Conservation (phyloP, 2,888 invertebrate species). For the Lobophora halterata region DNA sequence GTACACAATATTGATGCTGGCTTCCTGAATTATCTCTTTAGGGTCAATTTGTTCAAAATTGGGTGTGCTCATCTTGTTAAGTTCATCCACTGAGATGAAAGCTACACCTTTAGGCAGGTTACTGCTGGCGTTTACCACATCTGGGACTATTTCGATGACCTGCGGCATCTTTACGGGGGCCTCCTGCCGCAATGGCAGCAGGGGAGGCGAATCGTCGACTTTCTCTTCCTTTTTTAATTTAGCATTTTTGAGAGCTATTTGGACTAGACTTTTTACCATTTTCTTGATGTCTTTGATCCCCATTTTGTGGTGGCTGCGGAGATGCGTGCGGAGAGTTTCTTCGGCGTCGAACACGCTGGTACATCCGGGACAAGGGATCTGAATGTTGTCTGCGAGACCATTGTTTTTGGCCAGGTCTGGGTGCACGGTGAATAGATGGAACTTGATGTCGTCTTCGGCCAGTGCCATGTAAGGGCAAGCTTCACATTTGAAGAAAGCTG, state of each 20-base stretch:
- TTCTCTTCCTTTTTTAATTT: conserved; percentile 65
- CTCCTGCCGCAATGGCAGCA: conserved; percentile 39
- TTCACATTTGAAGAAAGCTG: conserved; percentile 77
- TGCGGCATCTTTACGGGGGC: conserved; percentile 64
- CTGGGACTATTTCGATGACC: conserved; percentile 72
- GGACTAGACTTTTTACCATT: conserved; percentile 79
- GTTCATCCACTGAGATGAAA: conserved; percentile 69
- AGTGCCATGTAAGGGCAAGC: conserved; percentile 79
- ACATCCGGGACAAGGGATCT: conserved; percentile 85
- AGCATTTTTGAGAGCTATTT: conserved; percentile 68
- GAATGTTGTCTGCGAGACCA: conserved; percentile 74
- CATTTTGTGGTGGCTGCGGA: conserved; percentile 86
- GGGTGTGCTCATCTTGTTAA: conserved; percentile 71
- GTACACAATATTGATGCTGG: conserved; percentile 74
- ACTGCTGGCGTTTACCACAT: conserved; percentile 49
- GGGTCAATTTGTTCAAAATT: conserved; percentile 74
- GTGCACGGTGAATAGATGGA: conserved; percentile 74
- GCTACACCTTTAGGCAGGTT: conserved; percentile 68
- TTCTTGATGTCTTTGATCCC: conserved; percentile 80
- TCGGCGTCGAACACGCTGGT: conserved; percentile 83
- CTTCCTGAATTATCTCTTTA: conserved; percentile 73
- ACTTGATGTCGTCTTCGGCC: conserved; percentile 75
- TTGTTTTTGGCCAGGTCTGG: conserved; percentile 74
- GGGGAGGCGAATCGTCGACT: conserved; percentile 32
- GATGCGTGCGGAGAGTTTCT: conserved; percentile 82